Percentiles rank a stretch among this genome's conserved stretches.
phyloP scores from a whole-genome alignment of 2,113 vertebrate genomes.

The Tachuris rubrigastra region DNA sequence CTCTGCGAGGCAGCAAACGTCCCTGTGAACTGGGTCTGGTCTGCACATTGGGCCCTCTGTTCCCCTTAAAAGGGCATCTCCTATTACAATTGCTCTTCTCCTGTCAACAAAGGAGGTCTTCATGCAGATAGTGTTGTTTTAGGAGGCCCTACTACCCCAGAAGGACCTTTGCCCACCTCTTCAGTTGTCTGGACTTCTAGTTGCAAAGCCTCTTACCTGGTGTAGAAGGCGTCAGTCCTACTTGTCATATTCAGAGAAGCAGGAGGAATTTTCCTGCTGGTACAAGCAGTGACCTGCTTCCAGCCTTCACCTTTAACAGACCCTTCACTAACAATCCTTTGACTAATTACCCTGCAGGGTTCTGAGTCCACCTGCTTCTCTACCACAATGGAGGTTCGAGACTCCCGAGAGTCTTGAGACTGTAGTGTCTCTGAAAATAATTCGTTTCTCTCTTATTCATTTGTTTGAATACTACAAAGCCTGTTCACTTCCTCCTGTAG shows the following conservation, averaged over 20 bases:
- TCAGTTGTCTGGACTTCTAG: neutral
- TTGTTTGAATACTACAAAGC: neutral
- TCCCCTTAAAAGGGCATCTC: neutral
- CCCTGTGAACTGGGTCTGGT: neutral
- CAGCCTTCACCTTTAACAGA: neutral
- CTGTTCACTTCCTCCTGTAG: neutral
- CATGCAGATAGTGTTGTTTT: neutral
- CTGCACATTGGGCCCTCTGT: neutral
- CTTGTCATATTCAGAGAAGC: neutral
- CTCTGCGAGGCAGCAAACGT: neutral
- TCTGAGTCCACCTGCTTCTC: neutral
- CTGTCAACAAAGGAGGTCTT: neutral
- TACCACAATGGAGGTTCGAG: neutral
- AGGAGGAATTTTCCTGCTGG: neutral
- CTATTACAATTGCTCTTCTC: neutral
- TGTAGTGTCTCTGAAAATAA: neutral
- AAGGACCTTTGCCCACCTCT: neutral
- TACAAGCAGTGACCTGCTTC: neutral
- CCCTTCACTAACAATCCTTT: neutral
- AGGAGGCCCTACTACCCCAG: neutral
- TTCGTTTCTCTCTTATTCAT: neutral
- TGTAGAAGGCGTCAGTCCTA: neutral
- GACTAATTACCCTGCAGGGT: neutral
- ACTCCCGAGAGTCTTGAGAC: neutral
- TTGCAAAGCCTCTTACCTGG: neutral